These are phyloP conservation scores for Passer domesticus DNA, from an alignment of 2,113 vertebrate genomes.

Conservation along the genomic window DNA sequence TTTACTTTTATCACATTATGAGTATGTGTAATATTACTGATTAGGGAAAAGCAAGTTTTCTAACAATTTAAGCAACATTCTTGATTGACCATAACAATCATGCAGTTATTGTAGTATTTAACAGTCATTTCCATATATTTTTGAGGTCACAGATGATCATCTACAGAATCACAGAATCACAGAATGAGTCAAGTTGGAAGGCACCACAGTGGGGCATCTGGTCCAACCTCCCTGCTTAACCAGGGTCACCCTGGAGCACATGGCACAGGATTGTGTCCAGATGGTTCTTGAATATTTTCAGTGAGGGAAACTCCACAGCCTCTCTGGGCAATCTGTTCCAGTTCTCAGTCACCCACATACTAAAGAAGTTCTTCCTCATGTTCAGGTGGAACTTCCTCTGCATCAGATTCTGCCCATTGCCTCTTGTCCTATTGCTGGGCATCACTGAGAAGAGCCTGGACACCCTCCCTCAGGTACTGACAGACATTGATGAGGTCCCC, in stretches of 20 bases:
- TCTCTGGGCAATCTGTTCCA: neutral
- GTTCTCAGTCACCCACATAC: neutral
- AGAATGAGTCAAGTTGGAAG: neutral
- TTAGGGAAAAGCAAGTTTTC: neutral
- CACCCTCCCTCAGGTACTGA: neutral
- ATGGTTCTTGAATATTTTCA: neutral
- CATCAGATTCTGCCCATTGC: neutral
- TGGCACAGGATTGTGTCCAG: neutral
- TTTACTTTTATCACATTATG: neutral
- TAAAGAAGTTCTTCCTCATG: neutral
- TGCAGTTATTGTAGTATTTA: neutral
- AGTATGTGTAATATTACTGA: neutral
- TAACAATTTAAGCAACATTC: neutral
- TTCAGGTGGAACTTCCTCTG: neutral
- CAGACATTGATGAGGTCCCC: neutral
- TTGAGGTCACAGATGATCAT: neutral
- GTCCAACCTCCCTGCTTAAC: neutral
- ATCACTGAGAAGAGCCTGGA: neutral
- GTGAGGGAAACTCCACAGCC: neutral
- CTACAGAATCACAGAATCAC: neutral
- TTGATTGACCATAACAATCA: neutral
- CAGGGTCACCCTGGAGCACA: neutral
- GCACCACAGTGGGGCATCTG: neutral
- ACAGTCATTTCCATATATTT: neutral
- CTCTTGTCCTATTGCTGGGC: neutral